Evolutionary conservation across 2,113 vertebrate species (phyloP), one percentile per base, ranked within the genome.

Genomic region (Lasiurus cinereus): DNA sequence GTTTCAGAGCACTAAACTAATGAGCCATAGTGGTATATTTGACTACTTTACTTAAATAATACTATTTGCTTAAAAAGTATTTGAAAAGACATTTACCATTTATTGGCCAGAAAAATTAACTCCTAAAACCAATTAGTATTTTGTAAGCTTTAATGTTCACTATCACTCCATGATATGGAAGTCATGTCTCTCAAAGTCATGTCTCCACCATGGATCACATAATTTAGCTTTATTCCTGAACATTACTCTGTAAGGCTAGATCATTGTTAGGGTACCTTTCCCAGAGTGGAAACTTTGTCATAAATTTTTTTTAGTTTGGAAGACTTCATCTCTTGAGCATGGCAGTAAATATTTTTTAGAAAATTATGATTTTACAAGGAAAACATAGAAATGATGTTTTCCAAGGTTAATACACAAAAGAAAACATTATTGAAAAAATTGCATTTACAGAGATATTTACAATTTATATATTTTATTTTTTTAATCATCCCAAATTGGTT

Each of bases 51-150:
- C 18, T 94, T 64, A 95, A 67, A 52, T 33, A 77, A 36, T 78
- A 72, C 22, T 67, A 29, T 78, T 83, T 93, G 3, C 8, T 92
- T 77, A 56, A 91, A 96, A 90, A 82, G 67, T 39, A 90, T 92
- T 43, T 96, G 52, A 94, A 88, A 73, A 94, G 16, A 48, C 12
- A 83, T 50, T 80, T 90, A 31, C 8, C 9, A 77, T 31, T 91
- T 54, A 83, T 36, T 91, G 48, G 5, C 5, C 36, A 67, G 86
- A 77, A 77, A 82, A 50, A 85, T 67, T 95, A 88, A 88, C 4
- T 62, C 27, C 14, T 62, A 69, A 31, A 73, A 73, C 21, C 15
- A 91, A 77, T 72, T 77, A 54, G 13, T 77, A 21, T 83, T 88
- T 90, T 88, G 8, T 36, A 69, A 93, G 24, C 33, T 43, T 66